Conservation (phyloP, 2,113 vertebrate genomes). For the Platysteira castanea region DNA sequence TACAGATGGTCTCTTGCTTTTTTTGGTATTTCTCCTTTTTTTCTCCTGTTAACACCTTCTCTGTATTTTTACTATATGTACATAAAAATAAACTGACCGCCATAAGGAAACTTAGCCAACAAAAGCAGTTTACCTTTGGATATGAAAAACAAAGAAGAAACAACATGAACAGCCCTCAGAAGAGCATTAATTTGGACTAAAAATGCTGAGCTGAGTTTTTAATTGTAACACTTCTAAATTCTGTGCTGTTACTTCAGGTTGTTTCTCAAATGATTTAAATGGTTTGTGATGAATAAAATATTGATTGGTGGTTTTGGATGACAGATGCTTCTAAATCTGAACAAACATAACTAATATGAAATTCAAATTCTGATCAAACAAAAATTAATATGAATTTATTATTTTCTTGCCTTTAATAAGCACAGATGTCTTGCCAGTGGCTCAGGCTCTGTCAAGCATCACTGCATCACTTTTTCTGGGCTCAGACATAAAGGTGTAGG, state of each 20-base stretch:
- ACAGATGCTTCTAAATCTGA: slow-evolving; percentile 9
- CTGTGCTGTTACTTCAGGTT: background rate
- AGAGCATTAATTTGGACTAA: background rate
- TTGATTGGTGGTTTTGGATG: slow-evolving; percentile 1
- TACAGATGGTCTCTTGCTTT: background rate
- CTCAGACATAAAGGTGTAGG: background rate
- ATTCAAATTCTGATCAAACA: slow-evolving; percentile 61
- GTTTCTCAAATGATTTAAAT: slow-evolving; percentile 21
- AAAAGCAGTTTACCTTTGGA: background rate
- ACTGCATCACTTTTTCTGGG: background rate
- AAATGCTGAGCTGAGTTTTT: background rate
- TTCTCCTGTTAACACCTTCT: background rate
- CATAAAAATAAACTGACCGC: background rate
- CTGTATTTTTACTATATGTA: background rate
- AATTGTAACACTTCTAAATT: background rate
- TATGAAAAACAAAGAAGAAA: background rate
- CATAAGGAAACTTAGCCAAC: background rate
- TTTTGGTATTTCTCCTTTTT: background rate
- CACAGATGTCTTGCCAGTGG: slow-evolving; percentile 27
- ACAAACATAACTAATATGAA: slow-evolving; percentile 46
- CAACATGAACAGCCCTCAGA: background rate
- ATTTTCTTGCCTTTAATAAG: slow-evolving; percentile 42
- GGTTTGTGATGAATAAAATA: slow-evolving; percentile 22
- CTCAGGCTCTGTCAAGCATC: slow-evolving; percentile 18
- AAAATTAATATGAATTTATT: slow-evolving; percentile 53